phyloP scores from a whole-genome alignment of 2,888 invertebrate genomes.

The Therioaphis trifolii region DNA sequence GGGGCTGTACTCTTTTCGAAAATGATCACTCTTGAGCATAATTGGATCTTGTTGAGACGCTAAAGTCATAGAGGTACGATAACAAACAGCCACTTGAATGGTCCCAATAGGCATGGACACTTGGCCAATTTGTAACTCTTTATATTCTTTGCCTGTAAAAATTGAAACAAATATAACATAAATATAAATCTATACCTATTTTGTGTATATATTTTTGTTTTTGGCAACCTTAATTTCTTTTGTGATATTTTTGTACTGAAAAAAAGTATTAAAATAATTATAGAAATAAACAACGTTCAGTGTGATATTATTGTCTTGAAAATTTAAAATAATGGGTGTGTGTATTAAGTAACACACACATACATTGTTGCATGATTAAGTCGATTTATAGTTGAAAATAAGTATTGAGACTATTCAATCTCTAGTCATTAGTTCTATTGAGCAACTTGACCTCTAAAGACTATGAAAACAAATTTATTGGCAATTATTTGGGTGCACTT shows the following conservation, averaged over 20 bases:
- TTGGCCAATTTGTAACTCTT: conserved; percentile 85
- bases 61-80: conserved; percentile 91
- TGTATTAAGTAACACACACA: conserved; percentile 11
- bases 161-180: conserved; percentile 34
- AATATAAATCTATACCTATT: conserved; percentile 6
- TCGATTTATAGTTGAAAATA: background rate
- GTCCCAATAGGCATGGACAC: conserved; percentile 89
- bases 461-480: conserved; percentile 54
- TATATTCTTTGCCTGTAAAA: conserved; percentile 80
- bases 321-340: conserved; percentile 16
- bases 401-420: conserved; percentile 15
- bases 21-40: conserved; percentile 92
- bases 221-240: conserved; percentile 21
- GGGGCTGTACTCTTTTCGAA: conserved; percentile 80
- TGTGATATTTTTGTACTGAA: conserved; percentile 13
- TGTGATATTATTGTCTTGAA: background rate
- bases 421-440: conserved; percentile 37
- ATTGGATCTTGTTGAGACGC: conserved; percentile 83
- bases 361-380: background rate
- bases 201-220: background rate
- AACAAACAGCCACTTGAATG: conserved; percentile 83
- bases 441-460: conserved; percentile 42
- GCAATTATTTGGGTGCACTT: conserved; percentile 47
- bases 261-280: conserved; percentile 14
- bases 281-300: background rate